Evolutionary conservation across 2,113 vertebrate species (phyloP), one percentile per base, ranked within the genome.

Genomic region (Synchiropus splendidus): DNA sequence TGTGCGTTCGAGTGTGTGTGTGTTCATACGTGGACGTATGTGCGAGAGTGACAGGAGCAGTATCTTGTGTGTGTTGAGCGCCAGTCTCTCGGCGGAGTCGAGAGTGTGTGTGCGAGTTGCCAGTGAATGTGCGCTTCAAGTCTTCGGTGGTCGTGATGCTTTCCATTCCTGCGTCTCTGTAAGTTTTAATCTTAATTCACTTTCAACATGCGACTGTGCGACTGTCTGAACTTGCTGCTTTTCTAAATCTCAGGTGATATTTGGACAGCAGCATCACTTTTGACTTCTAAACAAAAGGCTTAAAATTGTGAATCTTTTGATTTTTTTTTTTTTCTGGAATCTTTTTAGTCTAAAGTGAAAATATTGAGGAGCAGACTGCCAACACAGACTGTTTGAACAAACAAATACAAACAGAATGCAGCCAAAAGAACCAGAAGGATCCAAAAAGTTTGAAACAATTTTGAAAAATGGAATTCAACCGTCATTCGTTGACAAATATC

Each of bases 131-230:
- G 62, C 45, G 45, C 54, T 69, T 32, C 67, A 69, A 27, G 21
- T 57, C 61, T 54, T 65, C 48, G 36, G 58, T 52, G 53, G 67
- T 67, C 56, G 62, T 48, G 66, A 80, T 76, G 78, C 67, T 78
- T 59, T 71, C 49, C 16, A 57, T 78, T 67, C 59, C 71, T 65
- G 65, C 42, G 41, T 67, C 47, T 67, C 67, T 51, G 72, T 75
- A 73, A 82, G 75, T 81, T 45, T 40, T 8, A 27, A 27, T 8
- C 21, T 27, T 27, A 4, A 27, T 27, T 27, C 21, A 27, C 21
- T 27, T 27, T 27, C 21, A 27, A 27, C 21, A 5, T 27, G 21
- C 8, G 21, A 27, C 21, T 4, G 4, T 27, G 4, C 21, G 21
- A 5, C 21, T n/a, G n/a, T n/a, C n/a, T n/a, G n/a, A n/a, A n/a